These are phyloP conservation scores for Adela reaumurella DNA, from an alignment of 2,888 invertebrate species.

Conservation along the genomic window DNA sequence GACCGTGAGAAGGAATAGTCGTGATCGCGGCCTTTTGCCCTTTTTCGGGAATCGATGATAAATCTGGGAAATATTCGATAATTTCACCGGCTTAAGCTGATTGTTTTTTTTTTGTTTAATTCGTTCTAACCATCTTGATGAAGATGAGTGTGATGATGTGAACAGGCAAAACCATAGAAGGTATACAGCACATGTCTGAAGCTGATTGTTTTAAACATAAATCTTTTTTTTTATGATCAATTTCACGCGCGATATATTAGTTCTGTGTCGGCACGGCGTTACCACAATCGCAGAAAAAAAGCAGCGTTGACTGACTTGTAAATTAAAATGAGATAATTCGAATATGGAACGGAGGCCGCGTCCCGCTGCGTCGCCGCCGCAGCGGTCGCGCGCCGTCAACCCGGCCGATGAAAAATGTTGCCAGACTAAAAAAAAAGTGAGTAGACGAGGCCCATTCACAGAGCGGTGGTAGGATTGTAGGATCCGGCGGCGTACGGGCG, in stretches of 20 bases:
- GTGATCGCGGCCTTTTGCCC: neutral
- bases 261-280: too few relatives aligned
- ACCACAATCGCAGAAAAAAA: too few relatives aligned
- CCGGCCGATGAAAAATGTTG: slow-evolving; percentile 45
- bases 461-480: slow-evolving; percentile 28
- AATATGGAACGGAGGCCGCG: slow-evolving; percentile 39
- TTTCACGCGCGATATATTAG: neutral
- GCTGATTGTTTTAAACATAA: too few relatives aligned
- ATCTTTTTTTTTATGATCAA: neutral
- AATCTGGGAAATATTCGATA: neutral
- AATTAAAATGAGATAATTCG: slow-evolving; percentile 48
- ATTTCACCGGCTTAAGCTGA: neutral
- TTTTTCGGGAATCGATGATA: neutral
- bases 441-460: slow-evolving; percentile 42
- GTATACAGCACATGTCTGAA: too few relatives aligned
- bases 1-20: neutral
- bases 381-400: slow-evolving; percentile 38
- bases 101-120: too few relatives aligned
- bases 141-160: too few relatives aligned
- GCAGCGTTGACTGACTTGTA: slow-evolving; percentile 25
- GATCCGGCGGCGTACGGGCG: too few relatives aligned
- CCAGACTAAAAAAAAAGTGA: slow-evolving; percentile 31
- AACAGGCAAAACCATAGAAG: too few relatives aligned
- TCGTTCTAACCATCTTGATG: too few relatives aligned
- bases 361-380: slow-evolving; percentile 48